Conservation (phyloP, 2,113 vertebrate genomes). For the Rafetus swinhoei region DNA sequence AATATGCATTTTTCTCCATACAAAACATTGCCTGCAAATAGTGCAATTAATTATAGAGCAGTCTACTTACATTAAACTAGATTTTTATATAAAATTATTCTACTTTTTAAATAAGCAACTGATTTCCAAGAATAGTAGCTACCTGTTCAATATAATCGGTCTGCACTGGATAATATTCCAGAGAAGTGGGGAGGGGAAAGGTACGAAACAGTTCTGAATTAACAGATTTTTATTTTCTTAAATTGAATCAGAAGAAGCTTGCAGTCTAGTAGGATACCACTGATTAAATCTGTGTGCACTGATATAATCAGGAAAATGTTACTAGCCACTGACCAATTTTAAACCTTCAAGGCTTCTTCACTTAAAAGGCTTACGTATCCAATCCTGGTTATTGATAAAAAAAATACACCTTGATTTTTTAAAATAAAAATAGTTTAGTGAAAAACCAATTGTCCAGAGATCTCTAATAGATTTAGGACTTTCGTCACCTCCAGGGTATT, state of each 20-base stretch:
- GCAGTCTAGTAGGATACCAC: background rate
- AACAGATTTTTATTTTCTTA: background rate
- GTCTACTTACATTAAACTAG: conserved; percentile 3
- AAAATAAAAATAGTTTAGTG: background rate
- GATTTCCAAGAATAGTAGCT: background rate
- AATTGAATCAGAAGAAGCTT: background rate
- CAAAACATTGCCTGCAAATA: conserved; percentile 40
- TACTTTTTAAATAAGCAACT: background rate
- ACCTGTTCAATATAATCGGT: background rate
- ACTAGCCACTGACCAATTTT: background rate
- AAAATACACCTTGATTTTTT: background rate
- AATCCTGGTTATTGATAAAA: background rate
- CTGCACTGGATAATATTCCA: background rate
- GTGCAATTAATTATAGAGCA: conserved; percentile 38
- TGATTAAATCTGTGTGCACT: background rate
- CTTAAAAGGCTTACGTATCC: background rate
- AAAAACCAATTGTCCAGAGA: background rate
- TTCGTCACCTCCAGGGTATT: background rate
- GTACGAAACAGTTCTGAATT: background rate
- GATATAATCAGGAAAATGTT: background rate
- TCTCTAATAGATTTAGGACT: background rate
- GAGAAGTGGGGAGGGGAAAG: background rate
- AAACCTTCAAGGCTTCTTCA: background rate
- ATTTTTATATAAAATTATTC: conserved; percentile 18
- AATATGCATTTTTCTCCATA: conserved; percentile 56